Base-by-base conservation (phyloP, 1,140 invertebrate genomes). In the Drosophila hydei region DNA sequence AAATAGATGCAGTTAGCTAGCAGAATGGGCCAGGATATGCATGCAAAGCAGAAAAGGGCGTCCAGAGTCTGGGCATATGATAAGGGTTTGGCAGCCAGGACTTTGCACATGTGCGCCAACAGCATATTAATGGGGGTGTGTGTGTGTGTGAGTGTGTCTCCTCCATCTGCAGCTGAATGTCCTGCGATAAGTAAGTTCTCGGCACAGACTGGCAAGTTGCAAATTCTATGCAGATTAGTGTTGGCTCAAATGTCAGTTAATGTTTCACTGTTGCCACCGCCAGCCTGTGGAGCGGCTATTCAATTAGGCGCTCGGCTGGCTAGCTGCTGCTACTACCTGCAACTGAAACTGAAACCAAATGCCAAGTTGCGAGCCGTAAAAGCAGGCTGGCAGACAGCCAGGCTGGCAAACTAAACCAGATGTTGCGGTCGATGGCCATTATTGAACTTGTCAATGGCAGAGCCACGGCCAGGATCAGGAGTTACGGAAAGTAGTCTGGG, bases 391-490 rank as follows among this genome's bases (percentile, higher is more conserved):
- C 27, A 30, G 27, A 30, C 27, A 30, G 27, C 30, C 9, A 11
- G 30, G 6, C 27, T 30, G 18, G 38, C 77, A 48, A 72, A 75
- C 59, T 77, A 81, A 81, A 88, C 81, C 81, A 88, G 78, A 87
- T 87, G 81, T 75, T 87, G 83, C 63, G 81, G 81, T 81, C 78
- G 65, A 88, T 83, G 83, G 63, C 83, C 75, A 88, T 87, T 87
- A 87, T 87, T 71, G 83, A 87, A 73, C 78, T 88, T 87, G 83
- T 88, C 81, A 87, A 88, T 87, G 75, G 56, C 74, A 75, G 78
- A 33, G 59, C 33, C 50, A 25, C 27, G 38, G 30, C 18, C 8
- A 18, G 50, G 38, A 16, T 12, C 7, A 47, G 51, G 9, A 38
- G 21, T 36, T 18, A 18, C 27, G 27, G 40, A 16, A 19, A 62